Conservation (phyloP, 2,888 invertebrate species). For the Blera fallax region DNA sequence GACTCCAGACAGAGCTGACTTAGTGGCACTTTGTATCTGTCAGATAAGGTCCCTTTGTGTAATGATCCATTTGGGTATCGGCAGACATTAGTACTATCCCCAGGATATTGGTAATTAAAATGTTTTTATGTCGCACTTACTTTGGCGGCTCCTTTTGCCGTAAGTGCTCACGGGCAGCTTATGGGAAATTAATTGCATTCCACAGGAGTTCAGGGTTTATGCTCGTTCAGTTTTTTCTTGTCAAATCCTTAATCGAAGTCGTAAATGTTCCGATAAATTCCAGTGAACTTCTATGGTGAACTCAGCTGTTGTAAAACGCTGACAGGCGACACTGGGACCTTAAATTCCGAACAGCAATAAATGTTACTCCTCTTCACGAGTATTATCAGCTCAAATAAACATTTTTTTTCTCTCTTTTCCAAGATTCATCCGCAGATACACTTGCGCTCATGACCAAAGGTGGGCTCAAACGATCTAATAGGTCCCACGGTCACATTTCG, state of each 20-base stretch:
- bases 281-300: too few relatives aligned
- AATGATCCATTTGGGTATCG: constrained; percentile 46
- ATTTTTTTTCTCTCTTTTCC: too few relatives aligned
- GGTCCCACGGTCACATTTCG: neutral
- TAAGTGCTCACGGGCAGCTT: constrained; percentile 26
- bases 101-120: constrained; percentile 50
- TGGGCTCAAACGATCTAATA: neutral
- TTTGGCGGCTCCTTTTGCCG: constrained; percentile 43
- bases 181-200: constrained; percentile 49
- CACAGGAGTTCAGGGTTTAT: neutral
- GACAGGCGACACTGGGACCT: too few relatives aligned
- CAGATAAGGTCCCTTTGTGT: constrained; percentile 49
- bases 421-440: neutral
- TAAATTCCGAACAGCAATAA: too few relatives aligned
- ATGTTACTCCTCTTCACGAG: too few relatives aligned
- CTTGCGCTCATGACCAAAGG: neutral
- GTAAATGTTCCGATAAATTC: constrained; percentile 2
- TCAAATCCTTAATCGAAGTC: constrained; percentile 11
- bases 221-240: neutral
- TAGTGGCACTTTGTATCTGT: constrained; percentile 53
- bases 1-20: constrained; percentile 51
- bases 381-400: too few relatives aligned
- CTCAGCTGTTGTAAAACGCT: too few relatives aligned
- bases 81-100: constrained; percentile 15
- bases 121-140: constrained; percentile 62